Evolutionary conservation across 92 coral and sea anemone species (phyloP).

Genomic region (Phenganax subtilis): DNA sequence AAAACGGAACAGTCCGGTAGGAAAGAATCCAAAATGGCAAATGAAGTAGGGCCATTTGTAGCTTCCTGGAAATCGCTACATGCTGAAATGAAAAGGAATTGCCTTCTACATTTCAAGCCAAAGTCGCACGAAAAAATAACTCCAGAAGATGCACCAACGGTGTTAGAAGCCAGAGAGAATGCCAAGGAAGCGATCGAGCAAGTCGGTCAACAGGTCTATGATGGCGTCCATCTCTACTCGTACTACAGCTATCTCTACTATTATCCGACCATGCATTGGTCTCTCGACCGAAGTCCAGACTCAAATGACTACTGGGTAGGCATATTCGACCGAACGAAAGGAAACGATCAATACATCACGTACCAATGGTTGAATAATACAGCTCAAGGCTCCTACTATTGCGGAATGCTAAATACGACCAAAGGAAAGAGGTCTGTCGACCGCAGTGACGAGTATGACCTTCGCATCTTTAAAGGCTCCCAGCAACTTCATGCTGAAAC

Average conservation of each 20-base stretch:
- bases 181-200: not conserved
- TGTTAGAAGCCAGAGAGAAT: not conserved
- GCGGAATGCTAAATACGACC: not conserved
- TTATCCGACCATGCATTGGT: not conserved
- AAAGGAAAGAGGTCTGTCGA: not conserved
- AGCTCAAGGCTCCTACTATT: not conserved
- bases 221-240: not conserved
- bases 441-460: not conserved
- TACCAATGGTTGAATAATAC: not conserved
- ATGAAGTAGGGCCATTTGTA: not conserved
- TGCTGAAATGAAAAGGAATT: not conserved
- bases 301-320: conserved; percentile 2
- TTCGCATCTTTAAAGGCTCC: not conserved
- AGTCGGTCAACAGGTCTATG: not conserved
- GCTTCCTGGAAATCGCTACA: not conserved
- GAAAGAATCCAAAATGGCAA: not conserved
- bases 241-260: not conserved
- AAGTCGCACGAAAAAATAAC: not conserved
- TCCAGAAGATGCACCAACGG: not conserved
- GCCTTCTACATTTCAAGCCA: not conserved
- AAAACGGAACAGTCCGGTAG: not conserved
- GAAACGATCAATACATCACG: not conserved
- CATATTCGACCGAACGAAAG: not conserved
- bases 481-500: not conserved
- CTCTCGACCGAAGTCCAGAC: not conserved